Evolutionary conservation across 2,797 vertebrate species (phyloP).

Genomic region (Eulemur mongoz): DNA sequence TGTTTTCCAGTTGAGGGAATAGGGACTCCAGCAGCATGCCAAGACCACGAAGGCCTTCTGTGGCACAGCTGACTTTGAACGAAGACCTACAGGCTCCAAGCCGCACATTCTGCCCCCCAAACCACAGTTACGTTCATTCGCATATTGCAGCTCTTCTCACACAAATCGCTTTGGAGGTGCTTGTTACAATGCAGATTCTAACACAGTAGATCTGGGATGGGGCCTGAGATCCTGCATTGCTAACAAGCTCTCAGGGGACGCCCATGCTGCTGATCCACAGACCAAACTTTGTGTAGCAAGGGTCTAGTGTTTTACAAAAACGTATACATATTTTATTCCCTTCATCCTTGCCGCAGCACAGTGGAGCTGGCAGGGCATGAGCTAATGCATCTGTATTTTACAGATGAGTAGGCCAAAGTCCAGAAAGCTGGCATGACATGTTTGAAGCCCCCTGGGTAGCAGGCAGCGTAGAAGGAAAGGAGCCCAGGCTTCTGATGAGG

Average conservation of each 20-base stretch:
- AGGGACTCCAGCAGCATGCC: neutral
- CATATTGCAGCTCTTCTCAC: neutral
- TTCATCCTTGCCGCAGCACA: neutral
- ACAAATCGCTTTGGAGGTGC: neutral
- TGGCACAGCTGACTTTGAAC: neutral
- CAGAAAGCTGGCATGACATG: neutral
- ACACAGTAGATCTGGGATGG: neutral
- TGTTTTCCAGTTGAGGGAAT: neutral
- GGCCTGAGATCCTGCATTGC: neutral
- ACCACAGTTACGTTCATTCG: neutral
- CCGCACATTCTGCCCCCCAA: neutral
- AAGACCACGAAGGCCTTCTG: neutral
- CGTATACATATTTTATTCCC: rapidly evolving
- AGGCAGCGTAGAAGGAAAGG: neutral
- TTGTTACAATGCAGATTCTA: neutral
- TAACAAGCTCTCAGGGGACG: neutral
- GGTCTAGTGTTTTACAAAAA: neutral
- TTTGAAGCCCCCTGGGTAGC: neutral
- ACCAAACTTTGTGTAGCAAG: neutral
- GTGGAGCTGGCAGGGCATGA: neutral
- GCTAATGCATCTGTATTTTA: neutral
- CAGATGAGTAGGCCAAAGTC: neutral
- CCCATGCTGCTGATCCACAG: rapidly evolving
- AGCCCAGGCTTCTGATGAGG: neutral
- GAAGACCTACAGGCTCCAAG: neutral